These are phyloP conservation scores for Megamerina dolium DNA, from an alignment of 2,888 invertebrate genomes.

Conservation along the genomic window DNA sequence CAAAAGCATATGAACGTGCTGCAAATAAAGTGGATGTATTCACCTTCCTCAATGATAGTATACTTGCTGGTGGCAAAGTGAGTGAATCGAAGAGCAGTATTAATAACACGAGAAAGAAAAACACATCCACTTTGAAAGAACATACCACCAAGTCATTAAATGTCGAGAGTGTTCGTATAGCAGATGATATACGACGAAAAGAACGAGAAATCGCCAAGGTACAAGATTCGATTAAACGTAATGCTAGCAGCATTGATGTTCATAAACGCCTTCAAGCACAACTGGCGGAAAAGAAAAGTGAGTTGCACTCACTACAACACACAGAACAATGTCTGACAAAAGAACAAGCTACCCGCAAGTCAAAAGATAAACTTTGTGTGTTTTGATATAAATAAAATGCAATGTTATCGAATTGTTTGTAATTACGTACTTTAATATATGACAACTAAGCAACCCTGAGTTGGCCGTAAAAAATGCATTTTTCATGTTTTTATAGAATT, in stretches of 20 bases:
- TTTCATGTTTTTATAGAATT: too few relatives aligned
- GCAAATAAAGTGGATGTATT: conserved; percentile 64
- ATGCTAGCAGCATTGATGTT: conserved; percentile 57
- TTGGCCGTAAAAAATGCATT: too few relatives aligned
- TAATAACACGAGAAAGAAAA: background rate
- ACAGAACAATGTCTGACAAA: conserved; percentile 60
- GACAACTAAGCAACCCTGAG: too few relatives aligned
- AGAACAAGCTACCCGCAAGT: conserved; percentile 66
- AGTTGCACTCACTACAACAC: conserved; percentile 56
- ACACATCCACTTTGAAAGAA: conserved; percentile 29
- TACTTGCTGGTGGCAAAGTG: conserved; percentile 33
- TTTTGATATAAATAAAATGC: conserved; percentile 55
- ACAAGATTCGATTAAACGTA: conserved; percentile 59
- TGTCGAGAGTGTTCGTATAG: conserved; percentile 66
- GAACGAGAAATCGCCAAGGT: conserved; percentile 63
- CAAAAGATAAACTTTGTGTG: conserved; percentile 68
- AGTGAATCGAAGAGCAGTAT: background rate
- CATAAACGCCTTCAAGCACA: conserved; percentile 59
- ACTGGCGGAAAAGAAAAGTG: conserved; percentile 57
- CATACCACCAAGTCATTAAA: conserved; percentile 63
- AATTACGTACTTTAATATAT: too few relatives aligned
- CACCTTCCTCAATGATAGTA: conserved; percentile 66
- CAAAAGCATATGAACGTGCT: conserved; percentile 61
- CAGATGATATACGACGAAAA: conserved; percentile 63
- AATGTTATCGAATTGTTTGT: too few relatives aligned